Conservation (phyloP, 2,113 vertebrate species). For the Todiramphus chloris region DNA sequence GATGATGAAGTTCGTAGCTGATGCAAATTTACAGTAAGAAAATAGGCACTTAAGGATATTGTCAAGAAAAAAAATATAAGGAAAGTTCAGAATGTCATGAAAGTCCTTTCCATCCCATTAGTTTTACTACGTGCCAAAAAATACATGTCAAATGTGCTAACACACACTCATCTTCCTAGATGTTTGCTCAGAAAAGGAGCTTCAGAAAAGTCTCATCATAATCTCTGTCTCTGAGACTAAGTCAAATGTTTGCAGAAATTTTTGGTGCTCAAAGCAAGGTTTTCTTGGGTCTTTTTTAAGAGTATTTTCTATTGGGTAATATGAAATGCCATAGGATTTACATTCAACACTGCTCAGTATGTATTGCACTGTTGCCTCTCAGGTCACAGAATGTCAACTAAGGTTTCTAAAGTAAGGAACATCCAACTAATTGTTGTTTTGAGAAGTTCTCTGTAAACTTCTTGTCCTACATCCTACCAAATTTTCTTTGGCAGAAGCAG, state of each 20-base stretch:
- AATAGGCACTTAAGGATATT: neutral
- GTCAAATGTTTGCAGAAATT: neutral
- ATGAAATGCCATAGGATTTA: neutral
- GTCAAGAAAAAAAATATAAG: neutral
- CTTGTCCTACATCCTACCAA: neutral
- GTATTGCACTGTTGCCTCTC: neutral
- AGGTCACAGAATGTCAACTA: neutral
- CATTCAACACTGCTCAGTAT: neutral
- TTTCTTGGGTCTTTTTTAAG: neutral
- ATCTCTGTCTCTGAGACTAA: neutral
- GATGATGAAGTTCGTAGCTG: neutral
- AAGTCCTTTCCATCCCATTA: neutral
- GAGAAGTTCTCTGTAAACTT: neutral
- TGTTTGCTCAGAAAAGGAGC: neutral
- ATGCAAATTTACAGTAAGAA: neutral
- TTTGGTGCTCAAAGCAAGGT: neutral
- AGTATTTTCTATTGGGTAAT: neutral
- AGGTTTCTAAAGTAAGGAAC: neutral
- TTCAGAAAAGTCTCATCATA: neutral
- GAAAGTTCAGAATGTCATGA: neutral
- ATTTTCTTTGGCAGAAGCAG: neutral
- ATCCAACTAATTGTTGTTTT: neutral
- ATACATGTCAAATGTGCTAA: neutral
- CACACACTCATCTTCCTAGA: neutral
- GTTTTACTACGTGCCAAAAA: neutral